Evolutionary conservation across 1,140 invertebrate genomes (phyloP).

Genomic region (Charaxes varanes): DNA sequence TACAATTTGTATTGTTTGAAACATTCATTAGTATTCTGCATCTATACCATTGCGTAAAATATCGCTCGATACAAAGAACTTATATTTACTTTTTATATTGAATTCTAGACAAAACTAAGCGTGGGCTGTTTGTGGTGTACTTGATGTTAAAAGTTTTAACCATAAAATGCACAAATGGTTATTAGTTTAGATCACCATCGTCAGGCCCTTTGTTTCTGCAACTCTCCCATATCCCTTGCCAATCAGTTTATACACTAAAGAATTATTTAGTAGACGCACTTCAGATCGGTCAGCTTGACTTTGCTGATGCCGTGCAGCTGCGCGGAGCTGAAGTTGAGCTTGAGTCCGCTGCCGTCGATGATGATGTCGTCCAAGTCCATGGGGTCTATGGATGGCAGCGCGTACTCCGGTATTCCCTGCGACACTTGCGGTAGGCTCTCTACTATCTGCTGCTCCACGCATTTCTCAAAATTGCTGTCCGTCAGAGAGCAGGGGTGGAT

Average conservation of each 20-base stretch:
- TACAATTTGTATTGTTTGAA: too few relatives aligned
- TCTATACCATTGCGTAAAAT: too few relatives aligned
- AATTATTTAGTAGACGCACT: conserved; percentile 31
- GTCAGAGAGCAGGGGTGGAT: conserved; percentile 63
- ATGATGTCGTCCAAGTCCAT: conserved; percentile 53
- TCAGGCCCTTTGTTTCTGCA: conserved; percentile 1
- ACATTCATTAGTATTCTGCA: too few relatives aligned
- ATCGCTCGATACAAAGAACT: too few relatives aligned
- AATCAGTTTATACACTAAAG: neutral
- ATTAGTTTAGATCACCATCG: too few relatives aligned
- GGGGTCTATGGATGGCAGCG: conserved; percentile 60
- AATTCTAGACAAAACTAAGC: too few relatives aligned
- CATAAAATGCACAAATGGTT: too few relatives aligned
- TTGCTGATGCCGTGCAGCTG: conserved; percentile 45
- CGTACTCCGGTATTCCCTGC: conserved; percentile 64
- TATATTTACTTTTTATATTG: too few relatives aligned
- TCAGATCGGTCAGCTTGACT: conserved; percentile 35
- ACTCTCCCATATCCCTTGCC: neutral
- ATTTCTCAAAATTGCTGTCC: conserved; percentile 55
- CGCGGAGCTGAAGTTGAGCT: conserved; percentile 43
- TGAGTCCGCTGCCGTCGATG: conserved; percentile 49
- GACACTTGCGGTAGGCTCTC: conserved; percentile 57
- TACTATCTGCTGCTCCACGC: conserved; percentile 62
- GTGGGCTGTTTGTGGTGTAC: too few relatives aligned
- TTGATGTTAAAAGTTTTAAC: too few relatives aligned